Conservation (phyloP, 1,140 invertebrate species). For the Melanaphis sacchari region DNA sequence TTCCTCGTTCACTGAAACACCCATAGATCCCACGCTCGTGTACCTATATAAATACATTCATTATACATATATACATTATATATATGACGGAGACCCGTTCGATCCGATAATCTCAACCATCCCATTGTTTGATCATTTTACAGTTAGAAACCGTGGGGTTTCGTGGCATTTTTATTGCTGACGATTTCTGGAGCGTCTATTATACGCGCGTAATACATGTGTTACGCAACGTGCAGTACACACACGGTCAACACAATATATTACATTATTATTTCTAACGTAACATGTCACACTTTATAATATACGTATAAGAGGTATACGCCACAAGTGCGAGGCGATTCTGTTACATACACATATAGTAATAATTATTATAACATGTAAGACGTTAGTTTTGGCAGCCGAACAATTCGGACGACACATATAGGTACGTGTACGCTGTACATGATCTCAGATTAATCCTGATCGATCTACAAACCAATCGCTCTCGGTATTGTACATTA, state of each 20-base stretch:
- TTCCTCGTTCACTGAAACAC: slow-evolving; percentile 7
- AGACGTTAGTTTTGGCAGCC: not conserved
- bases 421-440: not conserved
- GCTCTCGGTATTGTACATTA: not conserved
- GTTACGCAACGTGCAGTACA: not conserved
- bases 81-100: slow-evolving; percentile 9
- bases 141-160: slow-evolving; percentile 46
- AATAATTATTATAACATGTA: not conserved
- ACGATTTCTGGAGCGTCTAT: slow-evolving; percentile 27
- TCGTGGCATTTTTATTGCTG: slow-evolving; percentile 23
- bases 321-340: not conserved
- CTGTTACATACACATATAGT: not conserved
- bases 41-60: not conserved
- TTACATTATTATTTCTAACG: not conserved
- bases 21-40: slow-evolving; percentile 18
- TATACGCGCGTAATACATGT: not conserved
- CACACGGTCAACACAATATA: not conserved
- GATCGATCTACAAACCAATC: not conserved
- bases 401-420: not conserved
- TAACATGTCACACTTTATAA: not conserved
- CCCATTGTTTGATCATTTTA: slow-evolving; percentile 39
- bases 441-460: not conserved
- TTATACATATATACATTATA: not conserved
- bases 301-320: not conserved
- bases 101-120: slow-evolving; percentile 42